A percentile compares a stretch with the other conserved stretches of the same genome.
Evolutionary conservation across 1,140 invertebrate species (phyloP).

Genomic region (Brachionus koreanus): DNA sequence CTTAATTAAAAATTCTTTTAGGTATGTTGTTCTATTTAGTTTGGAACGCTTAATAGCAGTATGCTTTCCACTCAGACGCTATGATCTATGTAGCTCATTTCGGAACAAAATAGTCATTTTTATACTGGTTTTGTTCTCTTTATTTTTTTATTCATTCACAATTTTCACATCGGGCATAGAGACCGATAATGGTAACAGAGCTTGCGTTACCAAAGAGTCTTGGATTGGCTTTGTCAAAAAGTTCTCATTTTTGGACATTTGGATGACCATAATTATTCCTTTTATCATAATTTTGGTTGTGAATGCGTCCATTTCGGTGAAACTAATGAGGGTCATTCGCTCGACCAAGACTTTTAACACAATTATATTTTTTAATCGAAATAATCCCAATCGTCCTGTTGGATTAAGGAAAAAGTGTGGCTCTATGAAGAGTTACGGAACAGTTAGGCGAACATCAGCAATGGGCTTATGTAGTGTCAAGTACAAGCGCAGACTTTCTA

Average conservation of each 20-base stretch:
- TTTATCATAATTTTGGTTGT: background rate
- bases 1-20: background rate
- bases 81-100: background rate
- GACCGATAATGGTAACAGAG: background rate
- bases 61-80: conserved; percentile 26
- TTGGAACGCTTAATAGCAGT: conserved; percentile 16
- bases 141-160: conserved; percentile 17
- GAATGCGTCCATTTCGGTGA: background rate
- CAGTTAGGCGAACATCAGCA: background rate
- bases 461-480: background rate
- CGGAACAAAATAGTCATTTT: conserved; percentile 21
- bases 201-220: background rate
- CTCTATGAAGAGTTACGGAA: background rate
- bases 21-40: conserved; percentile 31
- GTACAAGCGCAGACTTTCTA: background rate
- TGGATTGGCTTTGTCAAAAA: conserved; percentile 18
- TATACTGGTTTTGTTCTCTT: background rate
- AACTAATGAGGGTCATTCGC: background rate
- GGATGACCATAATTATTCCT: conserved; percentile 19
- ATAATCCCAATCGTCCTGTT: background rate
- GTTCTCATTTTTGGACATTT: background rate
- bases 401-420: background rate
- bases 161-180: conserved; percentile 18
- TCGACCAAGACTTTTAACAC: conserved; percentile 13
- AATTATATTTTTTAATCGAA: conserved; percentile 7